Evolutionary conservation across 1,140 invertebrate species (phyloP), one percentile per base, ranked within the genome.

Genomic region (Achroia grisella): DNA sequence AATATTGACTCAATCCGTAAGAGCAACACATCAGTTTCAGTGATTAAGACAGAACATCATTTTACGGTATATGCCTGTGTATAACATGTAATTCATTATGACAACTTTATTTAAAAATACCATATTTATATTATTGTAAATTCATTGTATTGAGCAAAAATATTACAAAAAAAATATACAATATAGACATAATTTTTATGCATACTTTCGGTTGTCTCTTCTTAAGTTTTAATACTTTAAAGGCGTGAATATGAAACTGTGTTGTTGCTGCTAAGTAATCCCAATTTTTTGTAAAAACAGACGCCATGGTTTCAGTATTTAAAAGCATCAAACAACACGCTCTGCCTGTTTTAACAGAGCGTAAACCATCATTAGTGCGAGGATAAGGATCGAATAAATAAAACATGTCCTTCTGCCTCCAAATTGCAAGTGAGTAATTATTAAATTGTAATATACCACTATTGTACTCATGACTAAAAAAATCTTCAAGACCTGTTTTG

Each of bases 381-480:
- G 82, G 78, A 42, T 88, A 88, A 0, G 87, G 87, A 62, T 89
- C 88, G 51, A 88, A 88, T 34, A 87, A 68, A 49, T 87, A 88
- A 48, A 62, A 88, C 82, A 88, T 86, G 43, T 87, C 86, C 46
- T 87, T 80, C 45, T 88, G 87, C 31, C 80, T 71, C 87, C 87
- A 89, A 3, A 88, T 52, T 0, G 78, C 87, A 2, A 88, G 23
- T n/a, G 63, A 56, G 52, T 72, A 83, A 46, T 77, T 82, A 49
- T 76, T 84, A 32, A 88, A 86, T 37, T 87, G 81, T 30, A 88
- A 53, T 23, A 89, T 78, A 33, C 79, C 87, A 52, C 86, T 72
- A 37, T 87, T 68, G 57, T 87, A 77, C 67, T 84, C 61, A 32
- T 79, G 67, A 66, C 59, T 71, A 70, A 88, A 78, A 69, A 88